phyloP scores from a whole-genome alignment of 2,113 vertebrate species.

The Toxostoma redivivum region DNA sequence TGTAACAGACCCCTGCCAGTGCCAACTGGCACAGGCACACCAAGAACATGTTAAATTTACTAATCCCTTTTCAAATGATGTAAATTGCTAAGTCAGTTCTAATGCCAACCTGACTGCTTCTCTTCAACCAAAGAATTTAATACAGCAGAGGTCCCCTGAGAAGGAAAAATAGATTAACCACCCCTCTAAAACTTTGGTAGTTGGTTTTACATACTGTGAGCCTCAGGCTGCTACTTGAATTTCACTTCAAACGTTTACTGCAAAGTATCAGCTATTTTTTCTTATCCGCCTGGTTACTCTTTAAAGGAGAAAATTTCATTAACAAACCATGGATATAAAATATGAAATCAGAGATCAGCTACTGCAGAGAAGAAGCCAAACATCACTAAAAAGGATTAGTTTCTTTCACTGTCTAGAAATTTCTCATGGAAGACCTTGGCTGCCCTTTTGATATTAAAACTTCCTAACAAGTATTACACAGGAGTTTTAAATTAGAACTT shows the following conservation, averaged over 20 bases:
- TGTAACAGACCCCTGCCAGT: background rate
- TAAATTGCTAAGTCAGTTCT: constrained; percentile 18
- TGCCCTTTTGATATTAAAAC: constrained; percentile 82
- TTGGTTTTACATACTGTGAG: constrained; percentile 56
- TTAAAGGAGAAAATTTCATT: constrained; percentile 71
- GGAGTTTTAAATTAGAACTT: constrained; percentile 79
- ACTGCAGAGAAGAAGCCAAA: constrained; percentile 68
- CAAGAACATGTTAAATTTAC: background rate
- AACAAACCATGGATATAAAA: constrained; percentile 72
- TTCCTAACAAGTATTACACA: constrained; percentile 80
- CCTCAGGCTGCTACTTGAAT: constrained; percentile 58
- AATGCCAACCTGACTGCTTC: constrained; percentile 24
- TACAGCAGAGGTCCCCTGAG: constrained; percentile 38
- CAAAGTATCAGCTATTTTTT: constrained; percentile 33
- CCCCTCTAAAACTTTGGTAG: constrained; percentile 24
- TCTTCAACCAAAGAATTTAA: constrained; percentile 22
- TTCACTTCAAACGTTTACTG: constrained; percentile 58
- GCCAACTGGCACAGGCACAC: background rate
- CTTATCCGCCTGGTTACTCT: constrained; percentile 57
- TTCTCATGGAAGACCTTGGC: constrained; percentile 79
- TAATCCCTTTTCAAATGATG: constrained; percentile 35
- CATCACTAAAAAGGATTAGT: constrained; percentile 76
- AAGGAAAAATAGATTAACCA: constrained; percentile 33
- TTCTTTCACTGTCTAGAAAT: constrained; percentile 79
- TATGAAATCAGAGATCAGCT: constrained; percentile 73